These are phyloP conservation scores for Trichomalopsis sarcophagae DNA, from an alignment of 1,140 invertebrate species.

Conservation along the genomic window DNA sequence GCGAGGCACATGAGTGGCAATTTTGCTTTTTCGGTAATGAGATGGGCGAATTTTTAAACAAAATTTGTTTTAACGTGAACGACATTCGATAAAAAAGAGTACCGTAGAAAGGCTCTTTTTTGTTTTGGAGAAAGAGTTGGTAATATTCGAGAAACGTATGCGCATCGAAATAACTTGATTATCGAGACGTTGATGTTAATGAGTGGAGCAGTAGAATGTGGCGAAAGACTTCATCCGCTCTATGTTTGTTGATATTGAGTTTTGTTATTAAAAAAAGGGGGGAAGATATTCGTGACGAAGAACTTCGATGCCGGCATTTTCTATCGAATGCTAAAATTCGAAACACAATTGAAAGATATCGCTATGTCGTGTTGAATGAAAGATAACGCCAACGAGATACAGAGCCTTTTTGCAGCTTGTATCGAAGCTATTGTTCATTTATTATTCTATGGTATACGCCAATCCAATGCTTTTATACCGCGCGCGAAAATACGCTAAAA, in stretches of 20 bases:
- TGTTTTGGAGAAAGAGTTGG: conserved; percentile 14
- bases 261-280: conserved; percentile 60
- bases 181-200: conserved; percentile 36
- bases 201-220: not conserved
- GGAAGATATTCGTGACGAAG: conserved; percentile 42
- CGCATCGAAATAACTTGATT: conserved; percentile 44
- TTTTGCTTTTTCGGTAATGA: not conserved
- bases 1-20: not conserved
- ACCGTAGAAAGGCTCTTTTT: conserved; percentile 5
- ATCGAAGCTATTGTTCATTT: conserved; percentile 42
- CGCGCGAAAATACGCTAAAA: conserved; percentile 1
- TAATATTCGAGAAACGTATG: conserved; percentile 9
- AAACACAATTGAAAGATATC: conserved; percentile 42
- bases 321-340: conserved; percentile 28
- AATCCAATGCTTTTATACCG: conserved; percentile 47
- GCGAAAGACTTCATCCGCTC: conserved; percentile 13
- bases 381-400: conserved; percentile 40
- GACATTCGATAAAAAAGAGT: conserved; percentile 34
- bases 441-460: conserved; percentile 35
- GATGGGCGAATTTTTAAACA: not conserved
- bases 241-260: conserved; percentile 63
- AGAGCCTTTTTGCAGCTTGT: conserved; percentile 45
- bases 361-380: conserved; percentile 36
- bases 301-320: conserved; percentile 48
- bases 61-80: conserved; percentile 42